Base-by-base conservation (phyloP, 2,888 invertebrate genomes). In the Drosophila aldrichi region DNA sequence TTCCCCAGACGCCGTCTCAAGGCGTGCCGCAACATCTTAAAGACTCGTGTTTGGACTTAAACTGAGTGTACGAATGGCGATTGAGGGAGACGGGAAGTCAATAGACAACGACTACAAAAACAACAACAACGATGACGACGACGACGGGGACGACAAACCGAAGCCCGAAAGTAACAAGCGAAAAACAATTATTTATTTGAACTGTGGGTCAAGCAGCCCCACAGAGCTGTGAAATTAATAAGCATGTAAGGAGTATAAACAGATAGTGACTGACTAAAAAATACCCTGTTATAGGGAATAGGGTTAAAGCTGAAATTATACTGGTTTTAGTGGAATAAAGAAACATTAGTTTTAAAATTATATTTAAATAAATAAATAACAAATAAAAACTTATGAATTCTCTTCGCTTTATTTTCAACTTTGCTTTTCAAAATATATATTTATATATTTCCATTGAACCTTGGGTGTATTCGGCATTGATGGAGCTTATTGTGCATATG, bases 111-210 rank as follows among this genome's bases (percentile, higher is more conserved):
- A 60, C 44, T 8, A 51, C n/a, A 18, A 60, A 22, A 22, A 51
- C 9, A 32, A 63, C 22, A 22, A 51, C 16, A 32, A 49, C 49
- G 3, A 49, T 32, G 3, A 20, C 9, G n/a, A 48, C 44, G n/a
- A 48, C 49, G 32, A 38, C 16, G 7, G 22, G 36, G 48, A 43
- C 59, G 55, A 44, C 55, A 59, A 52, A 34, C 44, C 32, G 20
- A 64, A 51, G 25, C 34, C 48, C 16, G 18, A 49, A 41, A 57
- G 51, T 44, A 76, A 64, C 41, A 41, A 61, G 61, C 60, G 25
- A 64, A 81, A 77, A 56, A 71, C 64, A 74, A 82, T 85, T 89
- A 85, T 85, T 74, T 68, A 79, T 79, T 90, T 85, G 88, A 82
- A 77, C 89, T 36, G 49, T 25, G 64, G 88, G 83, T 89, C 86